phyloP scores from a whole-genome alignment of 2,888 invertebrate genomes.

The Cephus pygmeus region DNA sequence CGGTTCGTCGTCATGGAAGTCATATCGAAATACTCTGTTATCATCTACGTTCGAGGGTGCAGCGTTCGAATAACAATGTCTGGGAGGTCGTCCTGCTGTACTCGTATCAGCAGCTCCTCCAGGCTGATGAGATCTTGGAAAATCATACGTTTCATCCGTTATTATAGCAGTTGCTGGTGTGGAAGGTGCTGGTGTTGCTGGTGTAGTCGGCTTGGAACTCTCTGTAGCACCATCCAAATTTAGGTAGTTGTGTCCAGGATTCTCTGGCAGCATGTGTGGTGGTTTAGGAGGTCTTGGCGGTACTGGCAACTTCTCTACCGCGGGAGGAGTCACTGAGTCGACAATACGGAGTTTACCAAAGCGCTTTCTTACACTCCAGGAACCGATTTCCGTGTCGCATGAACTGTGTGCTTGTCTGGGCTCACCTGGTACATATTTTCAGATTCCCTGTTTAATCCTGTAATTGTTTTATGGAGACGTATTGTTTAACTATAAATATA shows the following conservation, averaged over 20 bases:
- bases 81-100: conserved; percentile 47
- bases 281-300: conserved; percentile 85
- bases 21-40: conserved; percentile 71
- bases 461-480: not conserved
- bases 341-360: conserved; percentile 69
- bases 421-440: conserved; percentile 47
- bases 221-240: conserved; percentile 65
- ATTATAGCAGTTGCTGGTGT: conserved; percentile 51
- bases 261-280: conserved; percentile 67
- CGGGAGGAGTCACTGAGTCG: conserved; percentile 49
- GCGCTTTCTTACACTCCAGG: conserved; percentile 70
- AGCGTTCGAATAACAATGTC: conserved; percentile 74
- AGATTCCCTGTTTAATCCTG: not conserved
- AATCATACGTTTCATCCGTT: conserved; percentile 75
- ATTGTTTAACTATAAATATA: not conserved
- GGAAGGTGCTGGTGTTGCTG: conserved; percentile 56
- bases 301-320: conserved; percentile 67
- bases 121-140: conserved; percentile 75
- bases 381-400: conserved; percentile 70
- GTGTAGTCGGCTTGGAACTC: conserved; percentile 61
- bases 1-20: conserved; percentile 65
- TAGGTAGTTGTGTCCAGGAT: conserved; percentile 67
- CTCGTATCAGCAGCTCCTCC: conserved; percentile 49
- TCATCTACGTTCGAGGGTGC: conserved; percentile 68
- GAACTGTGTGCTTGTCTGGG: conserved; percentile 71